A percentile compares a stretch with the other conserved stretches of the same genome.
Conservation (phyloP, 1,140 invertebrate species). For the Agraylea sexmaculata region DNA sequence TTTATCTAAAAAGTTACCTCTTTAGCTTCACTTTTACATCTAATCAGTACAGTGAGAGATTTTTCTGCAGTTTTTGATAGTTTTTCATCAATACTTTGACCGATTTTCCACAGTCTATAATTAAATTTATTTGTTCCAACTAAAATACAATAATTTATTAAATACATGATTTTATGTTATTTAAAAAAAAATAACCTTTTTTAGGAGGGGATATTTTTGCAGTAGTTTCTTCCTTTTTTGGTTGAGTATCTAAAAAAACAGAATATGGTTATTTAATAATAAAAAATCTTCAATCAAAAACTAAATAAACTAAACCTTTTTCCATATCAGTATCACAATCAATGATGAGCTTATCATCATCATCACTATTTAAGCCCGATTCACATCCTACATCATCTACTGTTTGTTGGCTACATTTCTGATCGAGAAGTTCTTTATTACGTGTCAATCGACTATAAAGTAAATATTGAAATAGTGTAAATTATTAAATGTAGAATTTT, state of each 20-base stretch:
- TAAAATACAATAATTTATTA: conserved; percentile 11
- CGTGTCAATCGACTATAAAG: neutral
- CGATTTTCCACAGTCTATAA: conserved; percentile 35
- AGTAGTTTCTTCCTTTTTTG: neutral
- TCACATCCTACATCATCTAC: too few species aligned
- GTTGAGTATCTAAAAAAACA: neutral
- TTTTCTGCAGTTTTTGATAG: conserved; percentile 25
- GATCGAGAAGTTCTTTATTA: neutral
- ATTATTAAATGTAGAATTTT: neutral
- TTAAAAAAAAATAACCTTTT: neutral
- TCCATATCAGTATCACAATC: too few species aligned
- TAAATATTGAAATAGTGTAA: conserved; percentile 1
- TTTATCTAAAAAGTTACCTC: conserved; percentile 24
- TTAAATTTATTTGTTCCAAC: conserved; percentile 14
- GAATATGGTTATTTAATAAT: conserved; percentile 1
- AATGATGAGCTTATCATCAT: too few species aligned
- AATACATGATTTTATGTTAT: conserved; percentile 8
- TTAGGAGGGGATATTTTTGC: neutral
- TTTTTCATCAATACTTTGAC: conserved; percentile 24
- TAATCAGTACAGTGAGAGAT: conserved; percentile 32
- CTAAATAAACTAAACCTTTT: neutral
- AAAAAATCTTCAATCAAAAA: neutral
- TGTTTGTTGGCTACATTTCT: too few species aligned
- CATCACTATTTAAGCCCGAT: too few species aligned
- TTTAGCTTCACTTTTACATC: conserved; percentile 33